Evolutionary conservation across 2,888 invertebrate genomes (phyloP).

Genomic region (Melanophora roralis): DNA sequence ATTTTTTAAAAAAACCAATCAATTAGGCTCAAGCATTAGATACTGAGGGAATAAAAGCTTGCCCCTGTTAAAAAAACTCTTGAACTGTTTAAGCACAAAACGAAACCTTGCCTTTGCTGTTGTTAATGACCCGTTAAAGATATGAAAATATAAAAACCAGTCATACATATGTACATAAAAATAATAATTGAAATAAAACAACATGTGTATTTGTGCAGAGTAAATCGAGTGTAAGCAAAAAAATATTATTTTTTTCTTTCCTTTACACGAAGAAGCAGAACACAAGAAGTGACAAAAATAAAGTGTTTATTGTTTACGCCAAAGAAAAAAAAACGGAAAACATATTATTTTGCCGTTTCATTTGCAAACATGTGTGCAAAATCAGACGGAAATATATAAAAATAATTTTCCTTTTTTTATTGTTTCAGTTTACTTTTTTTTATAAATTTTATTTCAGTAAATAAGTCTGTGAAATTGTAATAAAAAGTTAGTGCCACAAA

Average conservation of each 20-base stretch:
- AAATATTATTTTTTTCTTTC: background rate
- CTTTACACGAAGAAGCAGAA: background rate
- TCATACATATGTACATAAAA: no score
- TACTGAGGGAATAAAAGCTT: no score
- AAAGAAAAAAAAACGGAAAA: background rate
- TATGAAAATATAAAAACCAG: background rate
- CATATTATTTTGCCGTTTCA: background rate
- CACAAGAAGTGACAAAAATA: constrained; percentile 40
- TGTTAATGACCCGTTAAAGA: constrained; percentile 23
- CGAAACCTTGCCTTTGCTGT: no score
- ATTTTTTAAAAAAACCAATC: no score
- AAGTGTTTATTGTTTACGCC: constrained; percentile 27
- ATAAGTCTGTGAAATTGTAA: background rate
- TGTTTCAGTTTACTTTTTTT: no score
- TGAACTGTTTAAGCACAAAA: no score
- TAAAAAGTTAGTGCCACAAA: no score
- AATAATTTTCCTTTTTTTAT: background rate
- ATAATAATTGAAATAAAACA: background rate
- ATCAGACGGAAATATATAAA: background rate
- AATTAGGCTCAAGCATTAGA: no score
- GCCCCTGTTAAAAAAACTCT: no score
- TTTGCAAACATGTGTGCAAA: constrained; percentile 35
- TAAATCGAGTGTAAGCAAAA: background rate
- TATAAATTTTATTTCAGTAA: background rate
- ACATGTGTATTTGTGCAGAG: background rate